phyloP scores from a whole-genome alignment of 1,140 invertebrate genomes.

The Cydia strobilella region DNA sequence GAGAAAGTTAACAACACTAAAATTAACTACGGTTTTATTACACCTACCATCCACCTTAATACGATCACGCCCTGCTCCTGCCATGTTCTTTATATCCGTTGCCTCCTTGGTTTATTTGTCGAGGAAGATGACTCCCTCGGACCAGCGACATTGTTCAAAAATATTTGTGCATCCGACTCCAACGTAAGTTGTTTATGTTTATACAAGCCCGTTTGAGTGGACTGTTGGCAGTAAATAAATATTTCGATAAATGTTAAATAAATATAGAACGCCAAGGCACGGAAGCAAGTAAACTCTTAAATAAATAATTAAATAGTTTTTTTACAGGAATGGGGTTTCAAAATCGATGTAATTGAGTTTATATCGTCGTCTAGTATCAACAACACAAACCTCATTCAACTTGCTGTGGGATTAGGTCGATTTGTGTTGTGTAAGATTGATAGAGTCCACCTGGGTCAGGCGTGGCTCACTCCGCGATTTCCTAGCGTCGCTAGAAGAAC shows the following conservation, averaged over 20 bases:
- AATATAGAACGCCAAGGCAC: neutral
- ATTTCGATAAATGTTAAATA: neutral
- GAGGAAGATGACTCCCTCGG: conserved; percentile 68
- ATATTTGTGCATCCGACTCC: conserved; percentile 59
- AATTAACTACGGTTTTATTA: too few species aligned
- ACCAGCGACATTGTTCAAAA: conserved; percentile 62
- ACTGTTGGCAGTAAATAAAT: neutral
- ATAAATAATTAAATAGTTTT: neutral
- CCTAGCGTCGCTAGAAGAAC: too few species aligned
- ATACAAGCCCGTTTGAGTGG: conserved; percentile 34
- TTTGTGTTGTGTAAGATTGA: too few species aligned
- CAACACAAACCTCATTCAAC: too few species aligned
- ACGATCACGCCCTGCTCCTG: conserved; percentile 34
- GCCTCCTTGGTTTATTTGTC: conserved; percentile 64
- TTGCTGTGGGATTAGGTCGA: too few species aligned
- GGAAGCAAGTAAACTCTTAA: neutral
- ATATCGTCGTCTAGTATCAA: too few species aligned
- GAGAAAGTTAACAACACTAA: too few species aligned
- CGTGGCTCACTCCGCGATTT: too few species aligned
- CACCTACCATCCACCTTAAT: too few species aligned
- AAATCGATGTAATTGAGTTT: too few species aligned
- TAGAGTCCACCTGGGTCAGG: too few species aligned
- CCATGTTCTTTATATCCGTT: conserved; percentile 47
- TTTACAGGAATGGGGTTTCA: too few species aligned
- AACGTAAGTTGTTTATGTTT: conserved; percentile 41